Base-by-base conservation (phyloP, 2,888 invertebrate genomes). In the Corythucha ciliata region DNA sequence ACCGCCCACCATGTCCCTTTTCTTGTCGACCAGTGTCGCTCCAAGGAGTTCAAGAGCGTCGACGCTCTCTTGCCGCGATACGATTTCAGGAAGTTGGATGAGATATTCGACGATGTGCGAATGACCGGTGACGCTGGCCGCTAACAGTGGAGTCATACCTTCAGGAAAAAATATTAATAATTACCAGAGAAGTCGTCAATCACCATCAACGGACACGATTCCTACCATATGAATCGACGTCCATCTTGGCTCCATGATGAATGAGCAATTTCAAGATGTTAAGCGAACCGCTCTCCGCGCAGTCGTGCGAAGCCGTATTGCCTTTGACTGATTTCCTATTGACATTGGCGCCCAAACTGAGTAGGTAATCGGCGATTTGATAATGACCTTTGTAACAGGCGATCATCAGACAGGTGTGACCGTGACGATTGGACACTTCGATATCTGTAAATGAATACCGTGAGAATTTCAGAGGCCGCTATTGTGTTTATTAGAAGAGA, bases 361-460 rank as follows among this genome's bases (percentile, higher is more conserved):
- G 75, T 49, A 96, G 75, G 72, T 85, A 94, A 65, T 84, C 83
- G 47, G 91, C 92, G 66, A 96, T 93, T 65, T 80, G 78, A 60
- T 82, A 80, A 71, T 96, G 93, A 48, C 92, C 90, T 69, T 93
- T 92, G 72, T 91, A 96, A 70, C 93, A 94, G 40, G 94, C 90
- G 56, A 97, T 97, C 96, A 97, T 97, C 26, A 97, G 75, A 66
- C 94, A 94, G 12, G 96, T 96, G 72, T 97, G 96, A 1, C 90
- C 91, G 68, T 91, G 90, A 57, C 90, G 78, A 68, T 97, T 97
- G 20, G 93, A 90, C 66, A 93, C 83, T 74, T 96, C 94, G 67
- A 96, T 86, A 70, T 96, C 92, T 77, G 77, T 2, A 72, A 72
- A 34, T n/a, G 12, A 36, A 36, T 8, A 36, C 14, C 8, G n/a